phyloP scores from a whole-genome alignment of 1,140 invertebrate genomes.

The Micrasema minimum region DNA sequence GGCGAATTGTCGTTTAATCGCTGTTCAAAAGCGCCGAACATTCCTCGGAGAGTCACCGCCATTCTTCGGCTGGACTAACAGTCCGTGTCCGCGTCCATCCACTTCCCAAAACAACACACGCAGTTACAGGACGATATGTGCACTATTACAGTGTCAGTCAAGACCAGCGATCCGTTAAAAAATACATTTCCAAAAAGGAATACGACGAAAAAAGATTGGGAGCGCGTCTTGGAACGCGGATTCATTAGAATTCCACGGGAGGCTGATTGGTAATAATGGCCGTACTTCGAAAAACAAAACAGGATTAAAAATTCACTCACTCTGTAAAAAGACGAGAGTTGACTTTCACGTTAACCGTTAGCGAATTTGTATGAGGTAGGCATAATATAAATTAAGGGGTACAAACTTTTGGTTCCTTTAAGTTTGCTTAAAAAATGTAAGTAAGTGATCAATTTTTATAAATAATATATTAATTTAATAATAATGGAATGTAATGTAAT shows the following conservation, averaged over 20 bases:
- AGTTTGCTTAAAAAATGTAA: too few relatives aligned
- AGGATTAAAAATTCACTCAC: too few relatives aligned
- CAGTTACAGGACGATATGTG: constrained; percentile 25
- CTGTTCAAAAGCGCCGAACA: constrained; percentile 12
- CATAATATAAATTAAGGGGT: too few relatives aligned
- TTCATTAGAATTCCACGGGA: constrained; percentile 40
- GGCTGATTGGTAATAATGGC: constrained; percentile 26
- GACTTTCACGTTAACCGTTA: too few relatives aligned
- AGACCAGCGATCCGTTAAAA: constrained; percentile 24
- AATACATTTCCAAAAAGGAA: constrained; percentile 23
- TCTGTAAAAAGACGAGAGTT: too few relatives aligned
- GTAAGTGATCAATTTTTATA: too few relatives aligned
- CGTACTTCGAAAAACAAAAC: background rate
- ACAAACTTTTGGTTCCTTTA: too few relatives aligned
- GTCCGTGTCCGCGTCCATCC: too few relatives aligned
- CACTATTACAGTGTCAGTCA: constrained; percentile 19
- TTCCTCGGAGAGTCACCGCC: constrained; percentile 8
- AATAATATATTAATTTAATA: too few relatives aligned
- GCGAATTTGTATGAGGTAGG: too few relatives aligned
- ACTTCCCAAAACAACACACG: background rate
- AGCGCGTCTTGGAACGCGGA: constrained; percentile 38
- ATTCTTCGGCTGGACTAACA: background rate
- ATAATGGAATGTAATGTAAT: too few relatives aligned
- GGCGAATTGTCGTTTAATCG: constrained; percentile 28
- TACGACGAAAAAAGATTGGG: constrained; percentile 21